Evolutionary conservation across 2,888 invertebrate species (phyloP).

Genomic region (Camptogramma bilineatum): DNA sequence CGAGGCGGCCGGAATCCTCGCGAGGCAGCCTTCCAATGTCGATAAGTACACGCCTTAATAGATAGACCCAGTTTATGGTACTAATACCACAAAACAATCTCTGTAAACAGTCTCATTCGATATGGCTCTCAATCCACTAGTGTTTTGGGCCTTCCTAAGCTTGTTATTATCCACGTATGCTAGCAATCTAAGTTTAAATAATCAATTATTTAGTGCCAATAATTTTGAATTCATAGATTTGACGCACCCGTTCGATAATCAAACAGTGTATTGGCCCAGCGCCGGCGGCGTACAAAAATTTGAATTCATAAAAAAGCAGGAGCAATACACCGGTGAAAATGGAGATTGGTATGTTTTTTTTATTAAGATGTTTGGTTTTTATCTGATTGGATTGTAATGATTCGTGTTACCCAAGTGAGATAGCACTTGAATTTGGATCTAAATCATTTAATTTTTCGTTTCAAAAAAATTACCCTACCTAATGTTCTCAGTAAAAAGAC

Average conservation of each 20-base stretch:
- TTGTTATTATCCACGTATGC: slow-evolving; percentile 34
- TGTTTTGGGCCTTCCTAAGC: slow-evolving; percentile 35
- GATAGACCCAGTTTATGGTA: too few species aligned
- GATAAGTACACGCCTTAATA: too few species aligned
- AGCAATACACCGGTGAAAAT: slow-evolving; percentile 42
- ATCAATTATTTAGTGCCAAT: slow-evolving; percentile 56
- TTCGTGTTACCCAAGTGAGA: too few species aligned
- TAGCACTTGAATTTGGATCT: too few species aligned
- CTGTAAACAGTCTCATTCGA: slow-evolving; percentile 23
- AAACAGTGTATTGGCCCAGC: slow-evolving; percentile 66
- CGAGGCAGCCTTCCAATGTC: too few species aligned
- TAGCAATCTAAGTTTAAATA: slow-evolving; percentile 48
- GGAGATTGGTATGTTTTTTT: slow-evolving; percentile 57
- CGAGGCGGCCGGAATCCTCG: too few species aligned
- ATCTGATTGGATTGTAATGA: too few species aligned
- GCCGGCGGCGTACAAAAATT: slow-evolving; percentile 53
- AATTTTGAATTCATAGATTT: slow-evolving; percentile 67
- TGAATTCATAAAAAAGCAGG: slow-evolving; percentile 57
- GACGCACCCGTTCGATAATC: slow-evolving; percentile 61
- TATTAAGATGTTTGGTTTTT: neutral
- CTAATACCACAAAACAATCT: too few species aligned
- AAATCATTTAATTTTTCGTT: too few species aligned
- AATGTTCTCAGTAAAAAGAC: too few species aligned
- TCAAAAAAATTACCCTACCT: too few species aligned
- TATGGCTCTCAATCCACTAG: slow-evolving; percentile 48